Evolutionary conservation across 2,113 vertebrate species (phyloP).

Genomic region (Rhabdomys dilectus): DNA sequence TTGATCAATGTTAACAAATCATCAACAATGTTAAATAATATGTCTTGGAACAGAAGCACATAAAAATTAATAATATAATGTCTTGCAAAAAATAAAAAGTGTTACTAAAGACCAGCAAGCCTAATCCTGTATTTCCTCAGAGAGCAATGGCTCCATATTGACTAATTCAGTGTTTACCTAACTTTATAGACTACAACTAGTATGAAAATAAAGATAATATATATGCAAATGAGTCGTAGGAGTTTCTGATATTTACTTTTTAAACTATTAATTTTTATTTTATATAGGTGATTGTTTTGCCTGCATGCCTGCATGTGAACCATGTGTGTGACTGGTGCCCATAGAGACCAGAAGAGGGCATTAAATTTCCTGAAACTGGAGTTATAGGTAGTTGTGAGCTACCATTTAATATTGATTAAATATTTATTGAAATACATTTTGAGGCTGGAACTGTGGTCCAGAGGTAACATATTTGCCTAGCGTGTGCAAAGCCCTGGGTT

Average conservation of each 20-base stretch:
- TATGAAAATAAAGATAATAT: background rate
- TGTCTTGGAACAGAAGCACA: background rate
- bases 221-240: background rate
- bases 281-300: background rate
- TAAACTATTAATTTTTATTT: background rate
- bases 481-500: background rate
- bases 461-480: background rate
- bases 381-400: background rate
- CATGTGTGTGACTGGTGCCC: background rate
- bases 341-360: background rate
- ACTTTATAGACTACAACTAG: background rate
- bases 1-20: slow-evolving; percentile 6
- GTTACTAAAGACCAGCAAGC: background rate
- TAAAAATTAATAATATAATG: background rate
- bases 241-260: background rate
- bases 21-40: slow-evolving; percentile 41
- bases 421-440: background rate
- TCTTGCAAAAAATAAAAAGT: background rate
- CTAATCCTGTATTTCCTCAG: background rate
- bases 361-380: background rate
- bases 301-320: background rate
- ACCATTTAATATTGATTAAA: background rate
- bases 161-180: background rate
- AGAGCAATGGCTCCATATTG: background rate
- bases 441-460: background rate